phyloP scores from a whole-genome alignment of 2,113 vertebrate genomes.

The Octodon degus region DNA sequence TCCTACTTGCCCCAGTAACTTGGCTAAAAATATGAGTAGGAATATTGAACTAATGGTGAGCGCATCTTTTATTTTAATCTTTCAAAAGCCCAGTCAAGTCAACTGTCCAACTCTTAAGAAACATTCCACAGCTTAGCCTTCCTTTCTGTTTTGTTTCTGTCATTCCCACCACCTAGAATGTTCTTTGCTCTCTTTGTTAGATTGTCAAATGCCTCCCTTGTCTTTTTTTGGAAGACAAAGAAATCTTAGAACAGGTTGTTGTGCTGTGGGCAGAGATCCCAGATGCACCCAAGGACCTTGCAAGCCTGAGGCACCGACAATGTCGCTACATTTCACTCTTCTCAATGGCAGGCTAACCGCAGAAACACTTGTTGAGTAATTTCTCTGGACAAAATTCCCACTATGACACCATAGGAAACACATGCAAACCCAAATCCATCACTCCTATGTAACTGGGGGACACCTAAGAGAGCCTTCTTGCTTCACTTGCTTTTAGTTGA shows the following conservation, averaged over 20 bases:
- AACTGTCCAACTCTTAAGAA: not conserved
- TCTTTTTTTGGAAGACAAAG: not conserved
- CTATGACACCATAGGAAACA: not conserved
- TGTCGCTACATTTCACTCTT: not conserved
- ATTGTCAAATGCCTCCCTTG: not conserved
- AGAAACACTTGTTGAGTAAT: not conserved
- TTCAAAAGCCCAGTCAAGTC: not conserved
- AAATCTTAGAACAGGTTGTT: not conserved
- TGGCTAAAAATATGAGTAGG: not conserved
- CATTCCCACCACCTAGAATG: not conserved
- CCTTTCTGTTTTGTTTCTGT: not conserved
- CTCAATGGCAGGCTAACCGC: not conserved
- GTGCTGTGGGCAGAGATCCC: not conserved
- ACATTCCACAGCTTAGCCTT: not conserved
- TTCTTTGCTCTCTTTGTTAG: not conserved
- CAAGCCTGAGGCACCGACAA: not conserved
- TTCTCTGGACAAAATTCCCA: not conserved
- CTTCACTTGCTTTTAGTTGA: not conserved
- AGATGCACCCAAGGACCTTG: fast-evolving
- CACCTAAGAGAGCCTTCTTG: not conserved
- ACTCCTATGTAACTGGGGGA: not conserved
- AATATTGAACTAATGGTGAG: not conserved
- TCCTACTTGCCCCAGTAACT: not conserved
- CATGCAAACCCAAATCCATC: not conserved
- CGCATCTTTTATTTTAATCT: not conserved